Percentiles rank a stretch among this genome's conserved stretches.
phyloP scores from a whole-genome alignment of 2,888 invertebrate species.

The Dynastes tityus region DNA sequence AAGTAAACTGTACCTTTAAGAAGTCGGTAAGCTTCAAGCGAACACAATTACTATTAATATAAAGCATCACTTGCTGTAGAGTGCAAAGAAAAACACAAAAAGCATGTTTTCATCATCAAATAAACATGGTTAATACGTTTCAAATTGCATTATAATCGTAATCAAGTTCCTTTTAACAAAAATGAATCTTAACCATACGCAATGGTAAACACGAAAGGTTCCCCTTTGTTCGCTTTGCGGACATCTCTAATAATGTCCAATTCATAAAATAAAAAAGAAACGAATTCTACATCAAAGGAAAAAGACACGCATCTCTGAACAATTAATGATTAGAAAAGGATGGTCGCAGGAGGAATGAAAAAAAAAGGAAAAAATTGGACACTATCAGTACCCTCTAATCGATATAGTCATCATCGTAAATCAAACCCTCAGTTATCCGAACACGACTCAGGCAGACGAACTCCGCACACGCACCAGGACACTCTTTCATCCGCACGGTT shows the following conservation, averaged over 20 bases:
- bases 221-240: background rate
- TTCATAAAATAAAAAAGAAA: background rate
- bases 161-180: too few species aligned
- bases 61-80: too few species aligned
- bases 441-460: conserved; percentile 35
- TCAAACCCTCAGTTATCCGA: conserved; percentile 62
- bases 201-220: background rate
- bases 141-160: too few species aligned
- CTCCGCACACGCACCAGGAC: conserved; percentile 45
- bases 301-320: conserved; percentile 35
- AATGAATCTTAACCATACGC: too few species aligned
- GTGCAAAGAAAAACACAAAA: too few species aligned
- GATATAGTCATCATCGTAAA: conserved; percentile 63
- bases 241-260: conserved; percentile 6
- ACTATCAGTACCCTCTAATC: conserved; percentile 55
- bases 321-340: conserved; percentile 42
- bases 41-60: too few species aligned
- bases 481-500: conserved; percentile 41
- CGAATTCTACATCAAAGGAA: background rate
- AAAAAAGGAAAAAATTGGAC: conserved; percentile 38
- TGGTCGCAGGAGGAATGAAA: background rate
- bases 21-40: too few species aligned
- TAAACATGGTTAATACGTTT: too few species aligned
- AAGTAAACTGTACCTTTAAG: too few species aligned
- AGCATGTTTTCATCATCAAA: too few species aligned